A percentile compares a stretch with the other conserved stretches of the same genome.
Conservation (phyloP, 2,113 vertebrate species). For the Syrmaticus mikado region DNA sequence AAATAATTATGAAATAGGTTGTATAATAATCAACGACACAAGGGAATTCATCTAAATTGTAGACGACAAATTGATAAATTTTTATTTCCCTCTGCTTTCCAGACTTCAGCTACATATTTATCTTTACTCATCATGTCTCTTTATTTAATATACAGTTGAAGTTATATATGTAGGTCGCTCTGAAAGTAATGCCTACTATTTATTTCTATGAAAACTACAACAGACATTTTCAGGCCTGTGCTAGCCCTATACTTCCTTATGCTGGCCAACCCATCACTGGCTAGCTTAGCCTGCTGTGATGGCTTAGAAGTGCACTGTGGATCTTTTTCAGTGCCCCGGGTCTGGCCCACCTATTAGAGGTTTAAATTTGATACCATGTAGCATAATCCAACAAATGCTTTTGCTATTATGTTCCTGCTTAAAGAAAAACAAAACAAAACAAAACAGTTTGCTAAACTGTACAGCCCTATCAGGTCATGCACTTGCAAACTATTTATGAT, state of each 20-base stretch:
- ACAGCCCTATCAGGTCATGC: background rate
- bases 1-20: constrained; percentile 44
- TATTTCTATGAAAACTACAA: background rate
- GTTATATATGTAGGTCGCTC: background rate
- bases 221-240: background rate
- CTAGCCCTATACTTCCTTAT: background rate
- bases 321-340: constrained; percentile 28
- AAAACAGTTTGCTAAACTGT: constrained; percentile 30
- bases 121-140: background rate
- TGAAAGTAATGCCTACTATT: too few relatives aligned
- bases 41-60: background rate
- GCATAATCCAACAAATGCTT: constrained; percentile 53
- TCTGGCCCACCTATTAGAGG: background rate
- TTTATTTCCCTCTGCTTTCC: background rate
- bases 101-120: background rate
- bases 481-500: background rate
- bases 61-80: background rate
- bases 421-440: background rate
- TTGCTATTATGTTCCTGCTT: background rate
- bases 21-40: background rate
- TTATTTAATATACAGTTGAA: background rate
- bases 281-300: background rate
- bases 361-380: constrained; percentile 46
- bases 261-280: fast-evolving
- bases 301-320: background rate